Evolutionary conservation across 2,113 vertebrate genomes (phyloP), one percentile per base, ranked within the genome.

Genomic region (Sinocyclocheilus maitianheensis): DNA sequence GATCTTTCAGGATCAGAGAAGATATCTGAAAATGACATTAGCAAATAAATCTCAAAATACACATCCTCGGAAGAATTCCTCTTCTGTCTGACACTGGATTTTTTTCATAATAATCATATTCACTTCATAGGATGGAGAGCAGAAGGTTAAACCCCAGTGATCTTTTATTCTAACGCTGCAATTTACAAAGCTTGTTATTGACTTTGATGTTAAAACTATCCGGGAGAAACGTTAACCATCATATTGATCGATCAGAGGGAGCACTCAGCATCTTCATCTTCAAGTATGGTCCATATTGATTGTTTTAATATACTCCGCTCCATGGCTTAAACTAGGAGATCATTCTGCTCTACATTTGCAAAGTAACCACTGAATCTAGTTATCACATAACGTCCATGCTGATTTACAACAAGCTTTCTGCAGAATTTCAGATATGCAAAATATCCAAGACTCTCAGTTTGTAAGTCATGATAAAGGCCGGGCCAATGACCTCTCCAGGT

Each of bases 181-280:
- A 40, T 84, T 74, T 74, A 84, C 67, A 58, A 84, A 84, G 82
- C 82, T 75, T 55, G 51, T 75, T 74, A 74, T 84, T 60, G 82
- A 84, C 82, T 84, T 74, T 60, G 53, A 84, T 58, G 69, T 84
- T 84, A 84, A 84, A 74, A 58, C 82, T 58, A 84, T 74, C 82
- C 7, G 11, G 63, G 65, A 84, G 82, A 84, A 84, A 84, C 20
- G 77, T 80, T 80, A 80, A 80, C 82, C 82, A 74, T 60, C 37
- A 34, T 43, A 84, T 84, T 84, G 82, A 84, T 75, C 69, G 51
- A 51, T 74, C 69, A 74, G 34, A 75, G 30, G 34, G 69, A 84
- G 82, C 69, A 84, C 82, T 84, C 82, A 84, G 82, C 51, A 20
- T 75, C 81, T 58, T 83, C 69, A 84, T 84, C 82, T 55, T 84